Percentiles rank a stretch among this genome's conserved stretches.
Evolutionary conservation across 2,797 vertebrate species (phyloP).

Genomic region (Chrosomus eos): DNA sequence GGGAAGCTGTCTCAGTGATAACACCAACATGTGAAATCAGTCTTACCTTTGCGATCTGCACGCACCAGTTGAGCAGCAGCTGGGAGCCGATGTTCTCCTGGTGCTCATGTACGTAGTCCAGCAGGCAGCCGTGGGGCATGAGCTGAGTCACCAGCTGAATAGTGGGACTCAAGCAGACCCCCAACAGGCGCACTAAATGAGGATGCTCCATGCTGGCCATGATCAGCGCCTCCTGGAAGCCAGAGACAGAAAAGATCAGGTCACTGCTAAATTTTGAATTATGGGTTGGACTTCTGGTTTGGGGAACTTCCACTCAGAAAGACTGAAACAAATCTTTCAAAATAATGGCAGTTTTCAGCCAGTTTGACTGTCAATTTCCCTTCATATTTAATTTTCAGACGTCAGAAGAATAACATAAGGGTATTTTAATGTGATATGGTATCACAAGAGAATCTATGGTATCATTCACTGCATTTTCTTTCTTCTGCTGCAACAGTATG

Average conservation of each 20-base stretch:
- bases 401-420: not conserved
- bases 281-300: not conserved
- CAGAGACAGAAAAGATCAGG: not conserved
- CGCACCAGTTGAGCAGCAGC: conserved; percentile 88
- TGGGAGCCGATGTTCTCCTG: conserved; percentile 90
- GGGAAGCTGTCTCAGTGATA: not conserved
- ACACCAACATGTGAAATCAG: not conserved
- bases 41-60: conserved; percentile 89
- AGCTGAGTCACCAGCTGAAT: conserved; percentile 88
- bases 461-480: not conserved
- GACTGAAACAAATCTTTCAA: not conserved
- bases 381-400: not conserved
- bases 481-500: not conserved
- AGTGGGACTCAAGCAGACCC: conserved; percentile 85
- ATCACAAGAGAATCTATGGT: not conserved
- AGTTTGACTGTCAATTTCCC: not conserved
- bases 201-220: conserved; percentile 92
- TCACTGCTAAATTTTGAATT: not conserved
- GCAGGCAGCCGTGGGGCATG: conserved; percentile 87
- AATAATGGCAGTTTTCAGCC: not conserved
- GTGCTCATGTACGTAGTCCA: conserved; percentile 88
- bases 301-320: not conserved
- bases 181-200: conserved; percentile 84
- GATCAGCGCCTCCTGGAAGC: conserved; percentile 83
- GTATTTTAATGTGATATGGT: not conserved